Base-by-base conservation (phyloP, 2,113 vertebrate genomes). In the Cinclus cinclus region DNA sequence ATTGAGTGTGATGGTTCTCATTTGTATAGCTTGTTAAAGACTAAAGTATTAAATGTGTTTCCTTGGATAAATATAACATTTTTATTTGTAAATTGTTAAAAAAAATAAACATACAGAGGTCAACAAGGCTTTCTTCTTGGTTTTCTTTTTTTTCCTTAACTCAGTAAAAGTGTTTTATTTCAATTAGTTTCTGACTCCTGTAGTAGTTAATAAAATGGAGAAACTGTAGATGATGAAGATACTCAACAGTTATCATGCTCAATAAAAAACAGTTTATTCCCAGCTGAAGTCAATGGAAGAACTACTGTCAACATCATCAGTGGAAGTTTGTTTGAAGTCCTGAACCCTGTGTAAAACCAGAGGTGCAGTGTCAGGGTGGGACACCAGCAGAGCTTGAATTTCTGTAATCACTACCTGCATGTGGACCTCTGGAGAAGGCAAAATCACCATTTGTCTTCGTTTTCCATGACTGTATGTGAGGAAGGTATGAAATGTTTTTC, bases 1-100 rank as follows among this genome's bases (percentile, higher is more conserved):
- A 74, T 92, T 65, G 39, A 92, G 87, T 95, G 92, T 97, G 95
- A 96, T 97, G 95, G 87, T 97, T 98, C 96, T 96, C 90, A 94
- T 97, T 98, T 98, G 98, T 97, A 98, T 92, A 98, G 96, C 97
- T 96, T 97, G 96, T 98, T 97, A 97, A 97, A 97, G 75, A 97
- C 94, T 96, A 90, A 97, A 97, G 96, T 96, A 96, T 97, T 98
- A 95, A 84, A 96, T 91, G 92, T 97, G 86, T 97, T 97, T 97
- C 83, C 93, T 97, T 97, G 97, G 95, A 97, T 91, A 97, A 96
- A 94, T 97, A 97, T 91, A 97, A 97, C 92, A 74, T 96, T 97
- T 98, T 94, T 95, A 96, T 95, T 94, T 98, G 97, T 98, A 98
- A 96, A 96, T 96, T 96, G 97, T 95, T 95, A 81, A 71, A 96